Conservation (phyloP, 2,797 vertebrate species). For the Acanthis flammea region DNA sequence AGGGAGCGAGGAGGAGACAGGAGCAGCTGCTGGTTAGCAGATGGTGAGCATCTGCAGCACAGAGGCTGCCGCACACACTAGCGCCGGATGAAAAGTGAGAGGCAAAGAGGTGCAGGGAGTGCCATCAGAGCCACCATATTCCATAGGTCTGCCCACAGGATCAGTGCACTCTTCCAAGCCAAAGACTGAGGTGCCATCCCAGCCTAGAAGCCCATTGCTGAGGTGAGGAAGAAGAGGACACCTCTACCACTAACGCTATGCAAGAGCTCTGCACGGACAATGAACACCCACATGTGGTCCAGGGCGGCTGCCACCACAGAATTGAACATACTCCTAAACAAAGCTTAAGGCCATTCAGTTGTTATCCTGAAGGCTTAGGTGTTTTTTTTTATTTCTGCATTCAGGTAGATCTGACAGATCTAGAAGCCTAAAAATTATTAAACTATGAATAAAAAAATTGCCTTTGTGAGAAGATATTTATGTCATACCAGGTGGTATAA, state of each 20-base stretch:
- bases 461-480: not conserved
- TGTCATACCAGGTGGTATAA: not conserved
- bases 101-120: not conserved
- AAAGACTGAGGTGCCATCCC: not conserved
- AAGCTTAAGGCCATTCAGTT: not conserved
- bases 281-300: fast-evolving
- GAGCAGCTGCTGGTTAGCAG: constrained; percentile 42
- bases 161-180: not conserved
- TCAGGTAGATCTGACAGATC: not conserved
- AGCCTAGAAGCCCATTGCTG: not conserved
- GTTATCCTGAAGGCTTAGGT: not conserved
- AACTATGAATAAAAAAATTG: not conserved
- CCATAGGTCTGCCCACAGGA: not conserved
- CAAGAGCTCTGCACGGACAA: fast-evolving
- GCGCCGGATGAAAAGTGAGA: not conserved
- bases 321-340: not conserved
- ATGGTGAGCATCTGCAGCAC: constrained; percentile 29
- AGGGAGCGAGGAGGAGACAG: not conserved
- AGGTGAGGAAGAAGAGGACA: not conserved
- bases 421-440: not conserved
- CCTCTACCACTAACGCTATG: fast-evolving
- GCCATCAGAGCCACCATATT: not conserved
- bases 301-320: fast-evolving
- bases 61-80: not conserved
- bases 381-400: not conserved